Evolutionary conservation across 2,888 invertebrate genomes (phyloP).

Genomic region (Conus canariensis): DNA sequence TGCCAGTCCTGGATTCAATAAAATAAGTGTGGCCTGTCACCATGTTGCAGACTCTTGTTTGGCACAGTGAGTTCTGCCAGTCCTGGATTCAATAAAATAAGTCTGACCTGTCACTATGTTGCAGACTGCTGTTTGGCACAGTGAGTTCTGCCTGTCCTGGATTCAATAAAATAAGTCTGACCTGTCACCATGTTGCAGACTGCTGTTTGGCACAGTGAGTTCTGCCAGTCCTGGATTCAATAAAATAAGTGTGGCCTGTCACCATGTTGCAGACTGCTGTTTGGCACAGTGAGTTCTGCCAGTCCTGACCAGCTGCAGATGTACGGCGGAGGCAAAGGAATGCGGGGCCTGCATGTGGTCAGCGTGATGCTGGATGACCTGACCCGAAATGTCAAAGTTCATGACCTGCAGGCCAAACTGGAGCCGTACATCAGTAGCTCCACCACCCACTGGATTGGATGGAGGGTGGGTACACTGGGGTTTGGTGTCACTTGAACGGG

Average conservation of each 20-base stretch:
- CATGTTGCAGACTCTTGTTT: constrained; percentile 78
- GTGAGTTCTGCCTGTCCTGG: too few species aligned
- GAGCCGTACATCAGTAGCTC: constrained; percentile 16
- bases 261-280: constrained; percentile 78
- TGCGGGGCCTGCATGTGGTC: constrained; percentile 55
- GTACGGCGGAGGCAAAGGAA: constrained; percentile 60
- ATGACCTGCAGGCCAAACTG: constrained; percentile 16
- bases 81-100: too few species aligned
- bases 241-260: too few species aligned
- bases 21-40: too few species aligned
- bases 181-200: constrained; percentile 77
- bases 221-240: constrained; percentile 53
- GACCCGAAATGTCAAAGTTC: background rate
- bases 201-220: constrained; percentile 61
- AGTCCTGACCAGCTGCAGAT: constrained; percentile 63
- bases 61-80: constrained; percentile 59
- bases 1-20: constrained; percentile 52
- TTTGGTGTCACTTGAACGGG: too few species aligned
- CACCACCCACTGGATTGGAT: constrained; percentile 62
- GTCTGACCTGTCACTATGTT: too few species aligned
- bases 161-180: too few species aligned
- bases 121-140: too few species aligned
- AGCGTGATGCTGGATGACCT: constrained; percentile 36
- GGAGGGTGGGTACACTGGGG: constrained; percentile 79
- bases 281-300: constrained; percentile 57